Evolutionary conservation across 2,888 invertebrate species (phyloP).

Genomic region (Artemia sinica): DNA sequence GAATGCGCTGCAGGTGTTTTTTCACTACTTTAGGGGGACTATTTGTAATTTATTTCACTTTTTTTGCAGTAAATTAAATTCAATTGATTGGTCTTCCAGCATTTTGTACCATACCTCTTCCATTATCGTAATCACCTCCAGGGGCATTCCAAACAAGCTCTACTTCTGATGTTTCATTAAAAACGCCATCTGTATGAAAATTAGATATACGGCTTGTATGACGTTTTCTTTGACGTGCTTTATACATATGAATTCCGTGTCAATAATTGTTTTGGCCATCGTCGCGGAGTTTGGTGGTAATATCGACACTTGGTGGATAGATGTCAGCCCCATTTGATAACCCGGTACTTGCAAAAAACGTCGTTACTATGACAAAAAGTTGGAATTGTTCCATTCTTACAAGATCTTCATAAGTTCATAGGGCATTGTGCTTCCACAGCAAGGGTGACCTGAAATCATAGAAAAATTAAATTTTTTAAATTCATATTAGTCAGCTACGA

Average conservation of each 20-base stretch:
- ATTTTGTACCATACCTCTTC: constrained; percentile 27
- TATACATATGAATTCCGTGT: too few species aligned
- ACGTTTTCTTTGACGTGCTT: too few species aligned
- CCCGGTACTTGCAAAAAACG: constrained; percentile 25
- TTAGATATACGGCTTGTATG: constrained; percentile 31
- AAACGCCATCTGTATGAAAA: constrained; percentile 28
- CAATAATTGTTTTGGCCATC: too few species aligned
- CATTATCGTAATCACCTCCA: constrained; percentile 30
- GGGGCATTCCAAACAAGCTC: constrained; percentile 31
- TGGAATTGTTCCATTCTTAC: constrained; percentile 27
- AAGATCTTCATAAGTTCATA: constrained; percentile 27
- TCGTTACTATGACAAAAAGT: constrained; percentile 27
- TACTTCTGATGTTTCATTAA: constrained; percentile 28
- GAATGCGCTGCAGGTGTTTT: too few species aligned
- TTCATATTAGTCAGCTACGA: too few species aligned
- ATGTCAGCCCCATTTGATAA: constrained; percentile 24
- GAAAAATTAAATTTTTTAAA: too few species aligned
- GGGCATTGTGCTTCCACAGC: constrained; percentile 29
- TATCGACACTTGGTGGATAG: constrained; percentile 30
- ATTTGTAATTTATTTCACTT: neutral
- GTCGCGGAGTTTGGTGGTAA: too few species aligned
- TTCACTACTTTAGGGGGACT: too few species aligned
- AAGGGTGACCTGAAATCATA: constrained; percentile 22
- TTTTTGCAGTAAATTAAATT: neutral
- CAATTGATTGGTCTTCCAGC: neutral